Evolutionary conservation across 2,113 vertebrate species (phyloP).

Genomic region (Syrrhaptes paradoxus): DNA sequence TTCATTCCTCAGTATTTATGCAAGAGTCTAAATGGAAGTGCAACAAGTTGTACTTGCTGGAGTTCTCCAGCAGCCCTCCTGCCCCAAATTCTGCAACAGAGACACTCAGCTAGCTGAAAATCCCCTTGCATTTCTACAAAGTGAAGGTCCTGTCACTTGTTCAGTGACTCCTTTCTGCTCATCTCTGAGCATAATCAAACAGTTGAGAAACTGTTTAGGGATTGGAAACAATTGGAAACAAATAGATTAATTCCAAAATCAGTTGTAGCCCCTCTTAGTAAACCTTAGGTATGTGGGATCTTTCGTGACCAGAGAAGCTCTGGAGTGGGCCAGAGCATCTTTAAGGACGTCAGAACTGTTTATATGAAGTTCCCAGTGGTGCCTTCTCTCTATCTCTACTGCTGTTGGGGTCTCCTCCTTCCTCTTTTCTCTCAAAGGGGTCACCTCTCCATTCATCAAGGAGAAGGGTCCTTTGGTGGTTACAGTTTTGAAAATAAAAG

Average conservation of each 20-base stretch:
- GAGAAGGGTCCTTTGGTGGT: not conserved
- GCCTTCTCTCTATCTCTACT: not conserved
- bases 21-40: not conserved
- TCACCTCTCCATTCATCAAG: not conserved
- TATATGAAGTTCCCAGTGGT: not conserved
- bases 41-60: not conserved
- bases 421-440: not conserved
- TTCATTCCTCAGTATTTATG: not conserved
- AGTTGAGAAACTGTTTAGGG: not conserved
- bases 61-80: not conserved
- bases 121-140: not conserved
- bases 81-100: not conserved
- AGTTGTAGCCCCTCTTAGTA: not conserved
- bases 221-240: not conserved
- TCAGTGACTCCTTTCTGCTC: not conserved
- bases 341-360: not conserved
- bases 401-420: not conserved
- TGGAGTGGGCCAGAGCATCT: not conserved
- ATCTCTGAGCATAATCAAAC: not conserved
- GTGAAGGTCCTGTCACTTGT: not conserved
- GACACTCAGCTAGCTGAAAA: not conserved
- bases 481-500: not conserved
- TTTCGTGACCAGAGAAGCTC: not conserved
- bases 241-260: not conserved
- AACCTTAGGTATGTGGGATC: not conserved